These are phyloP conservation scores for Cylloceria caligata DNA, from an alignment of 2,888 invertebrate genomes.

Conservation along the genomic window DNA sequence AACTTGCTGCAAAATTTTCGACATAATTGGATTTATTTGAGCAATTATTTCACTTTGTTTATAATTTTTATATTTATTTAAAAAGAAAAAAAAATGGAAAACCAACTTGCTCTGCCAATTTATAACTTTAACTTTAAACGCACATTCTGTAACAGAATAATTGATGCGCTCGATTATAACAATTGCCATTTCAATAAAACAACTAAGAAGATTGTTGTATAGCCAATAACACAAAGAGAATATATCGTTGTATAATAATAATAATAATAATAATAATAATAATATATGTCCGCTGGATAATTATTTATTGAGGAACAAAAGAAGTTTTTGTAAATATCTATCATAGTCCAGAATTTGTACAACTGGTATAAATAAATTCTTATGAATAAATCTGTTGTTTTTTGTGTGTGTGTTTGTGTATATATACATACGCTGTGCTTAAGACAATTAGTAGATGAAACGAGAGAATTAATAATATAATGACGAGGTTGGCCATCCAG, in stretches of 20 bases:
- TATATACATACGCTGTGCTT: conserved; percentile 17
- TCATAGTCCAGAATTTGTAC: conserved; percentile 25
- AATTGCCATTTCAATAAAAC: conserved; percentile 29
- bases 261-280: conserved; percentile 30
- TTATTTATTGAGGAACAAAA: conserved; percentile 43
- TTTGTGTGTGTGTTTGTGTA: conserved; percentile 13
- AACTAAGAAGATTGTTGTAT: conserved; percentile 25
- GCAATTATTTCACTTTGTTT: neutral
- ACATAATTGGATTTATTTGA: neutral
- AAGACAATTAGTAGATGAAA: neutral
- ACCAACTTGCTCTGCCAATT: neutral
- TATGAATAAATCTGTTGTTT: conserved; percentile 44
- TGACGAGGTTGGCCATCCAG: conserved; percentile 4
- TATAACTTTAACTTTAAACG: neutral
- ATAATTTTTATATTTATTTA: conserved; percentile 4
- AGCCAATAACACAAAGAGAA: conserved; percentile 37
- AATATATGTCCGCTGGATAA: conserved; percentile 32
- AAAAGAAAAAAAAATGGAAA: neutral
- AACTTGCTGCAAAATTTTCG: neutral
- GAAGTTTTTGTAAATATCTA: conserved; percentile 60
- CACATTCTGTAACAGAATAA: conserved; percentile 38
- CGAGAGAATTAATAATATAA: conserved; percentile 1
- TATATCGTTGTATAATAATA: conserved; percentile 27
- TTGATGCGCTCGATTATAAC: conserved; percentile 7
- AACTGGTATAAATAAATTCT: conserved; percentile 53